Evolutionary conservation across 2,113 vertebrate species (phyloP).

Genomic region (Lontra canadensis): DNA sequence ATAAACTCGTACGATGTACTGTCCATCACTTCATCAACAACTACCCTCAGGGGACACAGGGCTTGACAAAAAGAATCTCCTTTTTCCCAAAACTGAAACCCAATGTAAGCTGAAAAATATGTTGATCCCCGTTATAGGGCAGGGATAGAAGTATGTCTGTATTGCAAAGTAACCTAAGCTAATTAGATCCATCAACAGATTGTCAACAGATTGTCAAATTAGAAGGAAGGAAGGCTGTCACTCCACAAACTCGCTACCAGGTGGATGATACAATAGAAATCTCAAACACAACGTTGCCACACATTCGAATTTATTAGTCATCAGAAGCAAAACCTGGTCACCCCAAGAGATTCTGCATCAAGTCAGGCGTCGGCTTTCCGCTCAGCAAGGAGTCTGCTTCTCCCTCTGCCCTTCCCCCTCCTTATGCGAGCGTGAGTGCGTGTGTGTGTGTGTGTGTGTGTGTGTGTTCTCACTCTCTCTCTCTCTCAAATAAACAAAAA

Average conservation of each 20-base stretch:
- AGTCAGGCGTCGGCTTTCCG: not conserved
- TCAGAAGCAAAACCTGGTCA: not conserved
- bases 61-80: not conserved
- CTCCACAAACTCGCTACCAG: not conserved
- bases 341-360: not conserved
- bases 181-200: slow-evolving; percentile 4
- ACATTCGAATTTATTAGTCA: not conserved
- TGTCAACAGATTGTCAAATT: not conserved
- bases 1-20: not conserved
- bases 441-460: no score
- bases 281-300: not conserved
- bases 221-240: not conserved
- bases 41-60: not conserved
- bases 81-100: slow-evolving; percentile 2
- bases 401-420: not conserved
- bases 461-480: no score
- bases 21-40: not conserved
- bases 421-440: no score
- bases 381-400: not conserved
- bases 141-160: not conserved
- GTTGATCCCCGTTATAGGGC: not conserved
- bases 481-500: not conserved
- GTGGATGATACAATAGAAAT: not conserved
- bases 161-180: not conserved
- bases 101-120: not conserved